Evolutionary conservation across 2,888 invertebrate genomes (phyloP).

Genomic region (Lacanobia oleracea): DNA sequence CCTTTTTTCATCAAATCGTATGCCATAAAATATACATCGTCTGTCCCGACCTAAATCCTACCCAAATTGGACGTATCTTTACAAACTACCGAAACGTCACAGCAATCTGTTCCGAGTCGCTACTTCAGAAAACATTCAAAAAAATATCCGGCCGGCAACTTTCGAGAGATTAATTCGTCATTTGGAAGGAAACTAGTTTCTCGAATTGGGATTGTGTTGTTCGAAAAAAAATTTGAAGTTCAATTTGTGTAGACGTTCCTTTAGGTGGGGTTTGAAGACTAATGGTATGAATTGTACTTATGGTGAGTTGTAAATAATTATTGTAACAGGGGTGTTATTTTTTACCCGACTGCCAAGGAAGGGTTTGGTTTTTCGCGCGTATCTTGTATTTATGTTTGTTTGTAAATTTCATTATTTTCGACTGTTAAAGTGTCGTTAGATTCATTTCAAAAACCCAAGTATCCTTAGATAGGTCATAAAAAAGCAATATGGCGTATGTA

Average conservation of each 20-base stretch:
- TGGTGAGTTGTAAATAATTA: not conserved
- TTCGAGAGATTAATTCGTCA: constrained; percentile 89
- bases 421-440: no score
- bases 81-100: constrained; percentile 85
- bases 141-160: constrained; percentile 76
- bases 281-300: not conserved
- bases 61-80: constrained; percentile 74
- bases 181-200: constrained; percentile 85
- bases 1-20: constrained; percentile 17
- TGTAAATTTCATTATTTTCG: no score
- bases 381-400: no score
- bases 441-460: no score
- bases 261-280: constrained; percentile 32
- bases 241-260: constrained; percentile 42
- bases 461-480: no score
- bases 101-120: constrained; percentile 82
- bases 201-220: constrained; percentile 70
- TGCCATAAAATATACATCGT: constrained; percentile 21
- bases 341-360: no score
- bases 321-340: no score
- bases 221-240: constrained; percentile 69
- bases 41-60: not conserved
- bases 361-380: no score
- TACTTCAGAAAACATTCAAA: constrained; percentile 82
- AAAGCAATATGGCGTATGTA: no score